phyloP scores from a whole-genome alignment of 2,113 vertebrate genomes.

The Lota lota region DNA sequence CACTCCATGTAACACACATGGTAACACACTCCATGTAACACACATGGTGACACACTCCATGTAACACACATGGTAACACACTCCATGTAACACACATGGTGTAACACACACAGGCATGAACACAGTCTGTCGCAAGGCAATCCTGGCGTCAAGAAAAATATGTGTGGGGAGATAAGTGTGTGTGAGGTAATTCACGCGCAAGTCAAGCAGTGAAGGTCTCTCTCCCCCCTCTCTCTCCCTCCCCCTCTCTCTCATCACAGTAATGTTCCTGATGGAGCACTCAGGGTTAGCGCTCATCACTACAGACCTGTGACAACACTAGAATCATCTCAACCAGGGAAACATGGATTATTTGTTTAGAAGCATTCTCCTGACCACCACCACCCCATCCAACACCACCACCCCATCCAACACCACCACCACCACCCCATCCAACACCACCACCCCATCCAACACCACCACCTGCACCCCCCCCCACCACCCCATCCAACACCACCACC shows the following conservation, averaged over 20 bases:
- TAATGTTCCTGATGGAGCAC: constrained; percentile 73
- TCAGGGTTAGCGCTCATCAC: constrained; percentile 53
- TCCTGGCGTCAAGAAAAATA: constrained; percentile 12
- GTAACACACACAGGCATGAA: constrained; percentile 38
- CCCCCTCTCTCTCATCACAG: constrained; percentile 72
- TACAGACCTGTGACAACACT: constrained; percentile 56
- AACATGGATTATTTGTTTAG: constrained; percentile 52
- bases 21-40: too few relatives aligned
- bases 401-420: constrained; percentile 33
- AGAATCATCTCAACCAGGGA: constrained; percentile 81
- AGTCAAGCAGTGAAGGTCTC: constrained; percentile 62
- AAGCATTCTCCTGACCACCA: constrained; percentile 1
- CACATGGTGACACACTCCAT: constrained; percentile 31
- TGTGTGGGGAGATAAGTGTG: constrained; percentile 22
- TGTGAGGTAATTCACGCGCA: constrained; percentile 67
- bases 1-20: too few relatives aligned
- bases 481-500: background rate
- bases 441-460: background rate
- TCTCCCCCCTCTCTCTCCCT: background rate
- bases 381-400: constrained; percentile 2
- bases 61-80: constrained; percentile 34
- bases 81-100: too few relatives aligned
- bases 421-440: background rate
- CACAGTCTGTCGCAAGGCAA: constrained; percentile 11
- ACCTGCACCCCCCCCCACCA: background rate